These are phyloP conservation scores for Ciona savignyi DNA, from an alignment of 23 tunicate genomes.

Conservation along the genomic window DNA sequence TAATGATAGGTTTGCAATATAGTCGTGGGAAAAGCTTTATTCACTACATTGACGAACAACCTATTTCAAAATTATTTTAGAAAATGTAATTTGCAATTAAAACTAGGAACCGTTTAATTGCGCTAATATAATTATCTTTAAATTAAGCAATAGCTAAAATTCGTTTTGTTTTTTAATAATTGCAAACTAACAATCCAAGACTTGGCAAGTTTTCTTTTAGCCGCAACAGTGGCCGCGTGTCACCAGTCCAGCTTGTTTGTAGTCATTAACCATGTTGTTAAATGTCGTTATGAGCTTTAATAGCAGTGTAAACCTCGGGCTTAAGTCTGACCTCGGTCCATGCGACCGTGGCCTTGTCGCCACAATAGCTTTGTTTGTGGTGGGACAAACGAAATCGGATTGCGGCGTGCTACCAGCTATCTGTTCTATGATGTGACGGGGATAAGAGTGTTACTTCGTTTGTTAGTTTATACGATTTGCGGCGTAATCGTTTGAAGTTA, in stretches of 20 bases:
- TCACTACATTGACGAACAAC: no score
- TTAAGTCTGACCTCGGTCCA: background rate
- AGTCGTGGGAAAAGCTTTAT: no score
- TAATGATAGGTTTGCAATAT: no score
- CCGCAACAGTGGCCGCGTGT: no score
- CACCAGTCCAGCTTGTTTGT: background rate
- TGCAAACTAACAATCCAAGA: no score
- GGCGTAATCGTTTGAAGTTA: background rate
- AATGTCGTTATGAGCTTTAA: background rate
- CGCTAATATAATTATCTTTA: no score
- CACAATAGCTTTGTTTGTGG: background rate
- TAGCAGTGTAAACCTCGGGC: background rate
- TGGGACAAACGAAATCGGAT: background rate
- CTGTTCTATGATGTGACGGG: background rate
- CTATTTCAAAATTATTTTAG: no score
- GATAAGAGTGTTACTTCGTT: background rate
- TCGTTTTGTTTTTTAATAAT: no score
- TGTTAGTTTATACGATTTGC: background rate
- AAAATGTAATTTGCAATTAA: no score
- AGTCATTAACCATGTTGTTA: background rate
- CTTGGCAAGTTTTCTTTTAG: no score
- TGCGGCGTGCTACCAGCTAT: background rate
- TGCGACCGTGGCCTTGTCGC: background rate
- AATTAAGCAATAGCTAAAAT: no score
- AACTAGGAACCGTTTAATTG: no score